A percentile compares a stretch with the other conserved stretches of the same genome.
Conservation (phyloP, 2,797 vertebrate species). For the Dromococcyx pavoninus region DNA sequence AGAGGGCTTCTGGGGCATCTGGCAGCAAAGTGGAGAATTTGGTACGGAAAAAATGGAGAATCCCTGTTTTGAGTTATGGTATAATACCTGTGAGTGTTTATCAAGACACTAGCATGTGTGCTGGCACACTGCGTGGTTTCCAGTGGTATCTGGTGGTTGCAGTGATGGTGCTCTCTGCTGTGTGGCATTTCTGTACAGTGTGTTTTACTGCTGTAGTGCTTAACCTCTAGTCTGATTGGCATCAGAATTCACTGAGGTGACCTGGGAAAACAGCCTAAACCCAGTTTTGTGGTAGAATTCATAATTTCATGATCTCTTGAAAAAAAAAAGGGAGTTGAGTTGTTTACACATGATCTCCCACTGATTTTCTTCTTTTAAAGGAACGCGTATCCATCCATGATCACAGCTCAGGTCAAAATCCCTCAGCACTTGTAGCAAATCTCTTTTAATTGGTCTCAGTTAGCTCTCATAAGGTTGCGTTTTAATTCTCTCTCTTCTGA, state of each 20-base stretch:
- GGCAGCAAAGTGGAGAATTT: not conserved
- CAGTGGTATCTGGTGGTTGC: not conserved
- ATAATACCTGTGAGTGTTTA: rapidly evolving
- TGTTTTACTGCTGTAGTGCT: not conserved
- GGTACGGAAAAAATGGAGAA: not conserved
- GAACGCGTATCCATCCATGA: slow-evolving; percentile 40
- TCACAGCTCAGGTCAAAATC: slow-evolving; percentile 65
- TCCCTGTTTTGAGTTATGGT: not conserved
- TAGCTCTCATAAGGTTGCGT: slow-evolving; percentile 53
- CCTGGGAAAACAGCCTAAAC: not conserved
- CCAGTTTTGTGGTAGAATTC: not conserved
- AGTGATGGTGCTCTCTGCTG: not conserved
- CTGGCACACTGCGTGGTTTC: not conserved
- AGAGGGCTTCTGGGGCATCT: not conserved
- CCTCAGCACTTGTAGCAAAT: slow-evolving; percentile 63
- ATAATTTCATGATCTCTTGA: not conserved
- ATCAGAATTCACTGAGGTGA: not conserved
- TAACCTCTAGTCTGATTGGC: not conserved
- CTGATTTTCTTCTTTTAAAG: slow-evolving; percentile 53
- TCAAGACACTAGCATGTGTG: rapidly evolving
- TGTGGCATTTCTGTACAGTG: not conserved
- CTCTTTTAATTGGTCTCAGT: slow-evolving; percentile 72
- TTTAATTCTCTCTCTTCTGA: slow-evolving; percentile 32
- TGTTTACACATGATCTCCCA: slow-evolving; percentile 53
- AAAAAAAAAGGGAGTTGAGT: not conserved